These are phyloP conservation scores for Atopsyche davidsoni DNA, from an alignment of 1,140 invertebrate species.

Conservation along the genomic window DNA sequence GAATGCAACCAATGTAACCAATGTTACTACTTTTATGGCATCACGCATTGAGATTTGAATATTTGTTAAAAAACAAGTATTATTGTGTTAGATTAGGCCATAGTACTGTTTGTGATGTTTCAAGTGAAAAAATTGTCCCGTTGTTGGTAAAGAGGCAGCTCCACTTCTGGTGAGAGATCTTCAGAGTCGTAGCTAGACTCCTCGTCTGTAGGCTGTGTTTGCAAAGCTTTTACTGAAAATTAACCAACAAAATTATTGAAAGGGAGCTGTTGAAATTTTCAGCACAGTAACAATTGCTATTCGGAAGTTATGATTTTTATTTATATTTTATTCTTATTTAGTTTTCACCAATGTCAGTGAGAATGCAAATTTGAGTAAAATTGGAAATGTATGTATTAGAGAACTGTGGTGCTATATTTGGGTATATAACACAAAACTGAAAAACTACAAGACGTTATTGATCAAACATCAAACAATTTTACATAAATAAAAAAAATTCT, in stretches of 20 bases:
- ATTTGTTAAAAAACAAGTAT: neutral
- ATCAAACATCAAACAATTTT: too few relatives aligned
- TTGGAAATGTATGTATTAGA: too few relatives aligned
- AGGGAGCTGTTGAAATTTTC: neutral
- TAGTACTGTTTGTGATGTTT: constrained; percentile 28
- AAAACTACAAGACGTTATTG: too few relatives aligned
- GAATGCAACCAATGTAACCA: neutral
- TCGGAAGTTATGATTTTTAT: too few relatives aligned
- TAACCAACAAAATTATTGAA: constrained; percentile 3
- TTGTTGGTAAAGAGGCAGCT: constrained; percentile 75
- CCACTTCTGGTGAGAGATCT: constrained; percentile 55
- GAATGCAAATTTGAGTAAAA: too few relatives aligned
- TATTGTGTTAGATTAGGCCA: constrained; percentile 1
- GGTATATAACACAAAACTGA: too few relatives aligned
- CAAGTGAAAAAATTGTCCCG: constrained; percentile 78
- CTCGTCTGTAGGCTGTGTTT: constrained; percentile 52
- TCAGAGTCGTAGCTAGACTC: constrained; percentile 53
- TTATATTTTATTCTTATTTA: too few relatives aligned
- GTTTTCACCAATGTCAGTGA: too few relatives aligned
- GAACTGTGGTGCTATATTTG: too few relatives aligned
- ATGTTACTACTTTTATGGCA: neutral
- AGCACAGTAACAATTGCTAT: too few relatives aligned
- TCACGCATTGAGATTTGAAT: neutral
- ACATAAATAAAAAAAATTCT: too few relatives aligned
- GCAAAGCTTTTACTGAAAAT: constrained; percentile 66